phyloP scores from a whole-genome alignment of 2,888 invertebrate species.

The Sclerodermus sp. region DNA sequence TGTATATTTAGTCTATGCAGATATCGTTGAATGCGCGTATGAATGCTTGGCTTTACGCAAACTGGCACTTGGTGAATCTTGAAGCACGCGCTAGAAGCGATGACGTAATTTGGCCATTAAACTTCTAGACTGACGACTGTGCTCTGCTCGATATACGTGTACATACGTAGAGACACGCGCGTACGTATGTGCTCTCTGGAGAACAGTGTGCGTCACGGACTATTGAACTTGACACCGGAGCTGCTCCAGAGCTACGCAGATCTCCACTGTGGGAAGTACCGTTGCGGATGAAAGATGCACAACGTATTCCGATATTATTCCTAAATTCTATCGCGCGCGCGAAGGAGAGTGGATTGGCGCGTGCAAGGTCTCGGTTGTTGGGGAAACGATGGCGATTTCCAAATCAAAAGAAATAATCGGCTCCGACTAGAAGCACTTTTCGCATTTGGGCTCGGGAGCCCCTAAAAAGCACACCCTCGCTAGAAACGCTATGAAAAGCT shows the following conservation, averaged over 20 bases:
- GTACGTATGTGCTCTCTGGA: constrained; percentile 14
- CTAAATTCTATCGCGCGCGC: no score
- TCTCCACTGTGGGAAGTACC: constrained; percentile 8
- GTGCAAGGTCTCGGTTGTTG: no score
- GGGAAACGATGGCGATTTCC: no score
- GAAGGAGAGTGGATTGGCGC: no score
- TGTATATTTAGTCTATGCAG: no score
- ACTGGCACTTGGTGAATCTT: background rate
- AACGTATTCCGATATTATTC: background rate
- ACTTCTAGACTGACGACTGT: constrained; percentile 14
- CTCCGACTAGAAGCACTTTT: no score
- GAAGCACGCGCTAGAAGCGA: constrained; percentile 10
- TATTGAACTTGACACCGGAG: constrained; percentile 11
- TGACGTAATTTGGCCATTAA: constrained; percentile 28
- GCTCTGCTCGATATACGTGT: constrained; percentile 21
- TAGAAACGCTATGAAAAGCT: constrained; percentile 42
- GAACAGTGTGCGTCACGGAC: constrained; percentile 2
- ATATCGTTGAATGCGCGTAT: no score
- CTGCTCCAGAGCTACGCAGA: constrained; percentile 2
- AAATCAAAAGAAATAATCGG: no score
- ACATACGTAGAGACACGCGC: no score
- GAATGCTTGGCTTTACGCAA: no score
- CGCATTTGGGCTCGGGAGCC: constrained; percentile 20
- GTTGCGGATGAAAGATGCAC: background rate
- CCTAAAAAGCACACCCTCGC: constrained; percentile 43